These are phyloP conservation scores for Drosophila atroscutellata DNA, from an alignment of 2,888 invertebrate species.

Conservation along the genomic window DNA sequence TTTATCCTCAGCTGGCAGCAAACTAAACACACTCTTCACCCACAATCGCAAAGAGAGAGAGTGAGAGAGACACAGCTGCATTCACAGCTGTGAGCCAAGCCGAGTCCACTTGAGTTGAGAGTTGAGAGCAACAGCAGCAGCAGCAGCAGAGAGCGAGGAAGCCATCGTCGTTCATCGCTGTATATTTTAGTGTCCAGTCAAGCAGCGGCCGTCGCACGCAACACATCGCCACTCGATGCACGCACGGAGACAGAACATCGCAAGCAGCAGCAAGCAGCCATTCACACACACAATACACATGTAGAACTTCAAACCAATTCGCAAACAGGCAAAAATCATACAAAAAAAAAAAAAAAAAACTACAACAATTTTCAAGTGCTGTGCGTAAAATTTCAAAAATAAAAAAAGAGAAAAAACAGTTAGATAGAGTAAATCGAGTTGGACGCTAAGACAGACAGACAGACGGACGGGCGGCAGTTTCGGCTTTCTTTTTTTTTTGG, in stretches of 20 bases:
- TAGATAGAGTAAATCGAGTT: conserved; percentile 28
- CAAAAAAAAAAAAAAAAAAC: conserved; percentile 6
- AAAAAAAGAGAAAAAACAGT: conserved; percentile 15
- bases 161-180: conserved; percentile 28
- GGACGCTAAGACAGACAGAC: conserved; percentile 29
- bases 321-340: conserved; percentile 40
- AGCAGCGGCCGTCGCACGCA: conserved; percentile 65
- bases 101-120: conserved; percentile 22
- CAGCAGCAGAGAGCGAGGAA: conserved; percentile 16
- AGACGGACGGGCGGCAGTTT: conserved; percentile 76
- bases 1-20: conserved; percentile 47
- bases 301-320: conserved; percentile 55
- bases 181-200: conserved; percentile 39
- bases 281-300: conserved; percentile 24
- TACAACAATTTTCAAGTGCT: conserved; percentile 48
- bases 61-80: conserved; percentile 35
- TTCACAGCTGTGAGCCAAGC: conserved; percentile 48
- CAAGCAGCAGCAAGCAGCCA: conserved; percentile 51
- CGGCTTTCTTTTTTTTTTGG: conserved; percentile 53
- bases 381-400: conserved; percentile 33
- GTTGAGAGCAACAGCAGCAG: conserved; percentile 17
- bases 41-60: conserved; percentile 24
- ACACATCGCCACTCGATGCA: conserved; percentile 39
- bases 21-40: conserved; percentile 45
- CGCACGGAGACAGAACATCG: conserved; percentile 56